Evolutionary conservation across 2,113 vertebrate species (phyloP).

Genomic region (Seriola quinqueradiata): DNA sequence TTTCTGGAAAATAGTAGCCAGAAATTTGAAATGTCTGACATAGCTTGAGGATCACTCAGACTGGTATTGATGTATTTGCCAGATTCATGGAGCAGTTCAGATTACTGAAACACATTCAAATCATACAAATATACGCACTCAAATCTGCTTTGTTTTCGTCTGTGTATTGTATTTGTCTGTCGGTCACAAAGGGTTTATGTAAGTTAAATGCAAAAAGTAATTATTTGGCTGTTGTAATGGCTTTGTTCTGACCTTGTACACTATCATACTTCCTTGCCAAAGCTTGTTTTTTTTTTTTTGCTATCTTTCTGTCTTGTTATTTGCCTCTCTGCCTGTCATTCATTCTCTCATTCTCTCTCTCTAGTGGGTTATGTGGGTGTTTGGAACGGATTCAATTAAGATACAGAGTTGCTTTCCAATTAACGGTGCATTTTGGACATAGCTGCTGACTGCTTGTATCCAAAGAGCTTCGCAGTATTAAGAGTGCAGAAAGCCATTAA

Average conservation of each 20-base stretch:
- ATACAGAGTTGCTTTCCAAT: neutral
- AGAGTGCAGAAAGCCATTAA: conserved; percentile 16
- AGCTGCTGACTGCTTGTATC: neutral
- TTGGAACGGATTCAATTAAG: neutral
- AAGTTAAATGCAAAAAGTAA: neutral
- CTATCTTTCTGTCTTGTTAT: neutral
- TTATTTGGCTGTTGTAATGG: neutral
- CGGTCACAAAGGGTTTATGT: neutral
- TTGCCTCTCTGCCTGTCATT: too few species aligned
- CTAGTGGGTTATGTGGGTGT: neutral
- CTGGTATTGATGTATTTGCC: neutral
- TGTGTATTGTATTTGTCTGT: neutral
- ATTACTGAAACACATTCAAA: neutral
- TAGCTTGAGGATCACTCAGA: neutral
- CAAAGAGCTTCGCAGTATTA: conserved; percentile 4
- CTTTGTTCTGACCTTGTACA: neutral
- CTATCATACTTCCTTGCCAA: neutral
- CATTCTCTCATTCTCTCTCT: neutral
- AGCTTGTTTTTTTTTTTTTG: neutral
- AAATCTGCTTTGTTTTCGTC: neutral
- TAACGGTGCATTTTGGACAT: neutral
- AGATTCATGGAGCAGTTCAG: neutral
- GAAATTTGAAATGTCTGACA: neutral
- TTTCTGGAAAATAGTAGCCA: conserved; percentile 9
- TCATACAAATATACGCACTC: neutral